These are phyloP conservation scores for Drosophila littoralis DNA, from an alignment of 1,140 invertebrate species.

Conservation along the genomic window DNA sequence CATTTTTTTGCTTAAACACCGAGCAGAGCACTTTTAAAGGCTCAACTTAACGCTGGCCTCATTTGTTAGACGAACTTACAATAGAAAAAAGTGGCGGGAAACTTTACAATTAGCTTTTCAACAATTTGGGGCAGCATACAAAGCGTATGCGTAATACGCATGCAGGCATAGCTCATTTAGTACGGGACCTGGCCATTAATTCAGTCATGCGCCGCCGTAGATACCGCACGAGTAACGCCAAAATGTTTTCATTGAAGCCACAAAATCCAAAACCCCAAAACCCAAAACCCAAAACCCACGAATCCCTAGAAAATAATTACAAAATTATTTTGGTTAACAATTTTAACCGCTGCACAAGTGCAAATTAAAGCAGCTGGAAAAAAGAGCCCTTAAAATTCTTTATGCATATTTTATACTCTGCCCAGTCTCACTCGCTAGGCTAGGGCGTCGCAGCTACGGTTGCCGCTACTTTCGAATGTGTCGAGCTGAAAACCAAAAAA, in stretches of 20 bases:
- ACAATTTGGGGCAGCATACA: slow-evolving; percentile 49
- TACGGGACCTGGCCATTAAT: slow-evolving; percentile 13
- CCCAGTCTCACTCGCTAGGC: neutral
- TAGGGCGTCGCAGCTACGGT: neutral
- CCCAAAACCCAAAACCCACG: slow-evolving; percentile 10
- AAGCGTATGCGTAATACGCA: slow-evolving; percentile 58
- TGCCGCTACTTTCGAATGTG: neutral
- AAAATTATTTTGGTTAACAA: slow-evolving; percentile 51
- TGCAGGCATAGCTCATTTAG: neutral
- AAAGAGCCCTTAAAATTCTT: neutral
- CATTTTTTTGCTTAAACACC: slow-evolving; percentile 36
- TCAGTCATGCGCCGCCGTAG: slow-evolving; percentile 22
- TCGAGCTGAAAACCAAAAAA: neutral
- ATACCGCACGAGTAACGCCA: neutral
- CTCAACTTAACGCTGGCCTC: slow-evolving; percentile 22
- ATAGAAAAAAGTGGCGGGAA: slow-evolving; percentile 54
- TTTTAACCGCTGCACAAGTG: slow-evolving; percentile 5
- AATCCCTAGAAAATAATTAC: slow-evolving; percentile 22
- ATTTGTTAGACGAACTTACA: slow-evolving; percentile 26
- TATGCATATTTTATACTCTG: slow-evolving; percentile 12
- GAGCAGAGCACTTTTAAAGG: slow-evolving; percentile 38
- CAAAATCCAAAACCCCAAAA: slow-evolving; percentile 32
- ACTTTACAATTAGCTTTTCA: slow-evolving; percentile 75
- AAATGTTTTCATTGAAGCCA: neutral
- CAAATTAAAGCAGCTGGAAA: slow-evolving; percentile 2